Conservation (phyloP, 2,888 invertebrate genomes). For the Ceramica pisi region DNA sequence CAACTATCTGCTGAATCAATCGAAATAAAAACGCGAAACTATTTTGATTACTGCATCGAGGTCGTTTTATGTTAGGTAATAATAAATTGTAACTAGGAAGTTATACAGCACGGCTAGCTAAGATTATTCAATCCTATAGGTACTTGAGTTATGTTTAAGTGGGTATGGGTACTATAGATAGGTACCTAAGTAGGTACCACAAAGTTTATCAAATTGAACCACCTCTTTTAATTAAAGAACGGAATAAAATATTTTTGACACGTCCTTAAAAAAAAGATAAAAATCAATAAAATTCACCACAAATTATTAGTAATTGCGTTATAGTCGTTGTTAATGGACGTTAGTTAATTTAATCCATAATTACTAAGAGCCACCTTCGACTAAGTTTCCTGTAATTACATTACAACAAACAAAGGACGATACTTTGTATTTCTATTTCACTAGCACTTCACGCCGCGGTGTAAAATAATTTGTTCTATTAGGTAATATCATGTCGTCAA, state of each 20-base stretch:
- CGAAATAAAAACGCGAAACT: slow-evolving; percentile 55
- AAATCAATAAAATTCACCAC: slow-evolving; percentile 15
- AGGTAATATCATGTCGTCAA: slow-evolving; percentile 3
- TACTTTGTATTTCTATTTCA: slow-evolving; percentile 30
- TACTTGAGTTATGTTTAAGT: not conserved
- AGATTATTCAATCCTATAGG: slow-evolving; percentile 21
- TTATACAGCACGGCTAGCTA: slow-evolving; percentile 21
- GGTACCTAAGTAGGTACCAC: no score
- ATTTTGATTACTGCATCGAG: slow-evolving; percentile 65
- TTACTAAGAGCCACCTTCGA: slow-evolving; percentile 49
- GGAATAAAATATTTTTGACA: not conserved
- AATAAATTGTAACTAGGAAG: slow-evolving; percentile 56
- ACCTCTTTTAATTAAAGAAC: not conserved
- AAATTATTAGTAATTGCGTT: slow-evolving; percentile 2
- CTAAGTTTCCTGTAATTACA: slow-evolving; percentile 53
- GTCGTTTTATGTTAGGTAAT: slow-evolving; percentile 57
- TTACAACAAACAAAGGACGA: slow-evolving; percentile 48
- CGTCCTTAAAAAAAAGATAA: not conserved
- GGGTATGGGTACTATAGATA: not conserved
- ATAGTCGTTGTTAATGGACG: slow-evolving; percentile 33
- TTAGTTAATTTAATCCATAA: slow-evolving; percentile 39
- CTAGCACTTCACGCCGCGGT: not conserved
- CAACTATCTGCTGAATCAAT: slow-evolving; percentile 59
- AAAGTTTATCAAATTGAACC: not conserved
- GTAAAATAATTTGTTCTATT: slow-evolving; percentile 1